Base-by-base conservation (phyloP, 1,140 invertebrate genomes). In the Arctopsyche grandis region DNA sequence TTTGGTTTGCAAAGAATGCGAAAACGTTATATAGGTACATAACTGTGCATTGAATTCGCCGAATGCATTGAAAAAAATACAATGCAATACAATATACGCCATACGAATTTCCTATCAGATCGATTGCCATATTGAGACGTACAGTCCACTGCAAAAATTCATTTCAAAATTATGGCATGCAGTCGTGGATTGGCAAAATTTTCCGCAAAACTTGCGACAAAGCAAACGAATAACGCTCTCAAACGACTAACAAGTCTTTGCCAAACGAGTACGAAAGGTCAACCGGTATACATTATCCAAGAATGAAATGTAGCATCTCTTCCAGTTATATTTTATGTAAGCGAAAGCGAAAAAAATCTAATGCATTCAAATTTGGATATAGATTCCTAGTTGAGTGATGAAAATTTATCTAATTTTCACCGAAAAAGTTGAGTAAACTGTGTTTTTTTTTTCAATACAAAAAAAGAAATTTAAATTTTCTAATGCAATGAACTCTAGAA, bases 181-280 rank as follows among this genome's bases (percentile, higher is more conserved):
- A 12, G 16, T 52, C 4, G 48, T 4, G 12, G 10, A 52, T 14
- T 52, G 3, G 44, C 10, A 52, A 52, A 52, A 52, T 52, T 52
- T 52, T 14, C 10, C 12, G 48, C 10, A 52, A 12, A 52, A 3
- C 10, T 14, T 14, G 12, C 16, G 48, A 52, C 10, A 52, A 46
- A 46, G 12, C 5, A 46, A 46, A 52, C 48, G 3, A 52, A 22
- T 3, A 60, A 22, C 14, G 63, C 19, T 60, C 14, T n/a, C n/a
- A n/a, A 16, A 60, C 56, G 56, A 60, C 56, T 19, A 16, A n/a
- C n/a, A n/a, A 16, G 9, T 1, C 19, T 38, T 38, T 4, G 29
- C 56, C 16, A 60, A 60, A 75, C 73, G 10, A 75, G 73, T 46
- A 58, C 52, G 24, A 76, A 76, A 76, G 74, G 74, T 76, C 56